Conservation (phyloP, 1,140 invertebrate genomes). For the Solenopsis fugax region DNA sequence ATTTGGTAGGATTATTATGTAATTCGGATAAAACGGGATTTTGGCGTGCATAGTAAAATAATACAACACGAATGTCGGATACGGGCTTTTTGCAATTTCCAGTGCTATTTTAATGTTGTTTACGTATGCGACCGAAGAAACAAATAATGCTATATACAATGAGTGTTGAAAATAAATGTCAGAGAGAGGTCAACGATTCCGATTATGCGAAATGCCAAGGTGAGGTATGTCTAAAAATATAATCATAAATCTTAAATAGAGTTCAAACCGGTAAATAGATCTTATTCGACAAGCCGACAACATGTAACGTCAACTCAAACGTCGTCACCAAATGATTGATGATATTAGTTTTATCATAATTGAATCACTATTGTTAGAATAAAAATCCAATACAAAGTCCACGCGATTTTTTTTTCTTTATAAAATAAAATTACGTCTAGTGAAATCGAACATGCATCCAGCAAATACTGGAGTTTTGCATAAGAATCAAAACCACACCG, state of each 20-base stretch:
- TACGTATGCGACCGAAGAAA: constrained; percentile 51
- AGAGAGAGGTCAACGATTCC: constrained; percentile 41
- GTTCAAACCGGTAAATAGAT: background rate
- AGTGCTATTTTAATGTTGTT: constrained; percentile 61
- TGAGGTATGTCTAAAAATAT: constrained; percentile 39
- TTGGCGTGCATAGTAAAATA: background rate
- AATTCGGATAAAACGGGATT: constrained; percentile 26
- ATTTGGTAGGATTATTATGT: constrained; percentile 1
- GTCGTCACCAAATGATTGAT: background rate
- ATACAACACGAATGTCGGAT: constrained; percentile 8
- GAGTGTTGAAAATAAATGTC: constrained; percentile 11
- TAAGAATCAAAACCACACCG: background rate
- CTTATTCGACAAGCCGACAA: background rate
- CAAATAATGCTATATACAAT: constrained; percentile 5
- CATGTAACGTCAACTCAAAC: background rate
- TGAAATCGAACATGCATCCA: too few relatives aligned
- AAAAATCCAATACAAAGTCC: background rate
- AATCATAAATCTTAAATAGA: constrained; percentile 31
- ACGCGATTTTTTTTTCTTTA: background rate
- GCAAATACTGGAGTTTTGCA: background rate
- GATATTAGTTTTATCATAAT: background rate
- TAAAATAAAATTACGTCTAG: background rate
- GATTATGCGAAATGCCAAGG: constrained; percentile 18
- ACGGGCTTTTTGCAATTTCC: constrained; percentile 25
- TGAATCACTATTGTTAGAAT: background rate